Conservation (phyloP, 2,888 invertebrate genomes). For the Atethmia centrago region DNA sequence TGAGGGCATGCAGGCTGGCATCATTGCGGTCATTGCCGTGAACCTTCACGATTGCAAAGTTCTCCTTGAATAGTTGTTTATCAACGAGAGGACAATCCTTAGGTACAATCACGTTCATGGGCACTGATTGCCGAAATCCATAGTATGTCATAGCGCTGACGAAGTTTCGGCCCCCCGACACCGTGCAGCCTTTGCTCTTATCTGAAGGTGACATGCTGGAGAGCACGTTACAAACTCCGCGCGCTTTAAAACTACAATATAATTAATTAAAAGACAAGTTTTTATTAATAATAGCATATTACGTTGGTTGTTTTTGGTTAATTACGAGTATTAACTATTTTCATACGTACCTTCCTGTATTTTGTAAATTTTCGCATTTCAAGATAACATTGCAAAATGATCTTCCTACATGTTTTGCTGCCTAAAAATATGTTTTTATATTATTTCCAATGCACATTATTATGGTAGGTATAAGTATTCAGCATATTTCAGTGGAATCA, state of each 20-base stretch:
- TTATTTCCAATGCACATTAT: background rate
- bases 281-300: background rate
- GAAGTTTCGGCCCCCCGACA: conserved; percentile 76
- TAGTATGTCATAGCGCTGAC: conserved; percentile 75
- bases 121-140: conserved; percentile 74
- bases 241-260: conserved; percentile 74
- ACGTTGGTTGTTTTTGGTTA: background rate
- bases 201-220: conserved; percentile 68
- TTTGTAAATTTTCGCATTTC: conserved; percentile 95
- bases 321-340: background rate
- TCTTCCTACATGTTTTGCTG: conserved; percentile 89
- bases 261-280: background rate
- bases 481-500: background rate
- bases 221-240: conserved; percentile 75
- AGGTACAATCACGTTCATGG: conserved; percentile 75
- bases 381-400: conserved; percentile 90
- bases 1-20: conserved; percentile 74
- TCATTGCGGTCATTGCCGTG: conserved; percentile 74
- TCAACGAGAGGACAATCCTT: conserved; percentile 74
- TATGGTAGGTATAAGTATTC: background rate
- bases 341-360: conserved; percentile 92
- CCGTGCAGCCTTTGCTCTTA: conserved; percentile 74
- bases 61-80: conserved; percentile 73
- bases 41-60: conserved; percentile 75
- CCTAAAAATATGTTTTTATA: conserved; percentile 64